A percentile compares a stretch with the other conserved stretches of the same genome.
Conservation (phyloP, 2,797 vertebrate genomes). For the Channallabes apus region DNA sequence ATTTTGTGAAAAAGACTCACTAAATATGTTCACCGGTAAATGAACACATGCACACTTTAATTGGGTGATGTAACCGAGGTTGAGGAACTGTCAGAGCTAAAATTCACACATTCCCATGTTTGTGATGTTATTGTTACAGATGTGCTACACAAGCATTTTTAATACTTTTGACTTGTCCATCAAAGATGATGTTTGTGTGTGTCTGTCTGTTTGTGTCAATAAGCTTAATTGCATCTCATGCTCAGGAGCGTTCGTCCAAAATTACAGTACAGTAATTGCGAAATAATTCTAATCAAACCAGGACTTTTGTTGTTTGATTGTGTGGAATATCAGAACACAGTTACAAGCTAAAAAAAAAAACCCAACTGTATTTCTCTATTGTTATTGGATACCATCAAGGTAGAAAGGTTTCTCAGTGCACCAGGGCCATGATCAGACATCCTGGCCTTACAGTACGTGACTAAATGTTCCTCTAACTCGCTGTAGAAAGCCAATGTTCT, state of each 20-base stretch:
- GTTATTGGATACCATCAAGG: too few species aligned
- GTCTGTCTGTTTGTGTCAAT: background rate
- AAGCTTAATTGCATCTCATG: background rate
- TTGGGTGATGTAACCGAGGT: background rate
- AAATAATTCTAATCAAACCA: too few species aligned
- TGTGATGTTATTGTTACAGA: background rate
- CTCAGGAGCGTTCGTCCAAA: background rate
- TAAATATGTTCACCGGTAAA: too few species aligned
- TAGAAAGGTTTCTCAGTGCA: too few species aligned
- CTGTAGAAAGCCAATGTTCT: too few species aligned
- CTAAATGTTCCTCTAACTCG: too few species aligned
- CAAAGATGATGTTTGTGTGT: background rate
- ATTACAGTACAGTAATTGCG: background rate
- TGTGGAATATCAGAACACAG: too few species aligned
- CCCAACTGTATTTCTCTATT: too few species aligned
- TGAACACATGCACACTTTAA: background rate
- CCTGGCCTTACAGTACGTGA: too few species aligned
- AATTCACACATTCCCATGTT: background rate
- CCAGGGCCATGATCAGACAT: too few species aligned
- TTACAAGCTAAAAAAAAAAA: too few species aligned
- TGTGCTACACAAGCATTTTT: background rate
- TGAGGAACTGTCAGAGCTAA: background rate
- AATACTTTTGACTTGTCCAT: background rate
- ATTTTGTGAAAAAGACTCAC: background rate
- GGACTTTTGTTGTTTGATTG: too few species aligned